Percentiles rank a stretch among this genome's conserved stretches.
Evolutionary conservation across 2,888 invertebrate genomes (phyloP).

Genomic region (Cephus nigrinus): DNA sequence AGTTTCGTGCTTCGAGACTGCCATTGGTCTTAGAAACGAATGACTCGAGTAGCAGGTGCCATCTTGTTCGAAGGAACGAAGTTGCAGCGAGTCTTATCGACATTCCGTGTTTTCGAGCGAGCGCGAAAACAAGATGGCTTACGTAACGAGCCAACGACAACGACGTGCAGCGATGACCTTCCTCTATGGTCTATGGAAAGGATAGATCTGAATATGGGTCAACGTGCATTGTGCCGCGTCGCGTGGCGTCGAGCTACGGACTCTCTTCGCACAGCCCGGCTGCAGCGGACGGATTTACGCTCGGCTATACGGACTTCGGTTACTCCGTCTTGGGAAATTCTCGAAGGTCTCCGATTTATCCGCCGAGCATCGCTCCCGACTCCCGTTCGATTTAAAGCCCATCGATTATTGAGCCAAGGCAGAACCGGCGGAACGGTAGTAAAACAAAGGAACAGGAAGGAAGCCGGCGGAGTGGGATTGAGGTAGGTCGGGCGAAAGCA

Average conservation of each 20-base stretch:
- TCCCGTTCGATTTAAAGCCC: neutral
- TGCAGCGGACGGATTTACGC: neutral
- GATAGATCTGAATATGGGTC: conserved; percentile 66
- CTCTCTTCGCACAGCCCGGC: conserved; percentile 54
- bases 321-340: neutral
- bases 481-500: conserved; percentile 63
- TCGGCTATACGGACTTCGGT: neutral
- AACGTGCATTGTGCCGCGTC: conserved; percentile 60
- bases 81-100: neutral
- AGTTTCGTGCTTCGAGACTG: no score
- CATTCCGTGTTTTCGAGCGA: conserved; percentile 36
- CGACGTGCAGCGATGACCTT: conserved; percentile 56
- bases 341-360: neutral
- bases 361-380: neutral
- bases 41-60: neutral
- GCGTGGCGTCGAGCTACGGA: conserved; percentile 38
- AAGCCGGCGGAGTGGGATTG: conserved; percentile 37
- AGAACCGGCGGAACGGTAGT: neutral
- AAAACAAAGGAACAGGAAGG: neutral
- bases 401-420: neutral
- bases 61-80: neutral
- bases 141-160: neutral
- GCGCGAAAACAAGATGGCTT: conserved; percentile 40
- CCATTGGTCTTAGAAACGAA: neutral
- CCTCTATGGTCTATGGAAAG: conserved; percentile 61